Base-by-base conservation (phyloP, 2,113 vertebrate species). In the Oostethus manadensis region DNA sequence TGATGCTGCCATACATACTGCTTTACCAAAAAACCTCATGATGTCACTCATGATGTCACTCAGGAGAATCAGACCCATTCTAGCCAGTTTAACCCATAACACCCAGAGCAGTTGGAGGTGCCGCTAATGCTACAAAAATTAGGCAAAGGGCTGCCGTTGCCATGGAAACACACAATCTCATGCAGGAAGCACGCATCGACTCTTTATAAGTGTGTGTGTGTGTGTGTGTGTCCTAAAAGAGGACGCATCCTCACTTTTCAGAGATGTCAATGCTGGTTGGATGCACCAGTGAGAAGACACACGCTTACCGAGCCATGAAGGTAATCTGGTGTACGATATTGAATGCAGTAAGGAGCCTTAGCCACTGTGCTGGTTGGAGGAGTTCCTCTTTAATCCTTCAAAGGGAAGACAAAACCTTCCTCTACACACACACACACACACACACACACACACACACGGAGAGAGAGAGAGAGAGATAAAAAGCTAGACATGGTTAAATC, bases 401-500 rank as follows among this genome's bases (percentile, higher is more conserved):
- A 70, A 86, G 86, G 71, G 87, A 82, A 84, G 72, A 85, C 76
- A 79, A 83, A 87, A 73, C 70, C 78, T 69, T 73, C 64, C 63
- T 73, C 74, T 73, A 61, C 46, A 58, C 68, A 70, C 68, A 72
- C 60, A 60, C 50, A 67, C 74, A 70, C 69, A 74, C 35, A 54
- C 51, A 73, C 71, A 60, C 26, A 53, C 16, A 6, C 10, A 35
- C 4, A 70, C 70, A 71, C 69, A 51, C 45, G 35, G 63, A 9
- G 64, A 57, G 66, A 73, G 50, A 69, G 74, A 70, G 65, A 78
- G 20, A 54, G 43, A 73, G 67, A 59, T n/a, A 76, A 59, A 86
- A 72, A 81, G 79, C 77, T 86, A 88, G 87, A 91, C 89, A 86
- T 80, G 75, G 82, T 80, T 85, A 88, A 89, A 84, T 84, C 85